Evolutionary conservation across 1,140 invertebrate genomes (phyloP), one percentile per base, ranked within the genome.

Genomic region (Drosophila auraria): DNA sequence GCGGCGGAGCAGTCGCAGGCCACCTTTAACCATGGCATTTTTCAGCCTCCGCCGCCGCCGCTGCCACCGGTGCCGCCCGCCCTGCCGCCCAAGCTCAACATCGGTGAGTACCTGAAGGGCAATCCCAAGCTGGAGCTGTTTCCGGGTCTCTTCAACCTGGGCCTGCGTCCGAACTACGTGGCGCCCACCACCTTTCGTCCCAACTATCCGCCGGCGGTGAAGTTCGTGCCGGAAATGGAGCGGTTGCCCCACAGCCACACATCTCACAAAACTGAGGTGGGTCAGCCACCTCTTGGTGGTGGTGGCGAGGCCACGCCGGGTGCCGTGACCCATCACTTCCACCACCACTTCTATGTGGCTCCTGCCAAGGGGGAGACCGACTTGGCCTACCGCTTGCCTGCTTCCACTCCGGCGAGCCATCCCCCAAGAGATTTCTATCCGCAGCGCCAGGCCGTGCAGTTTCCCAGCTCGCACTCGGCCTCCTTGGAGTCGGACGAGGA

Each of bases 311-410:
- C 17, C 15, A 25, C 44, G 12, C 23, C 54, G 3, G 65, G 65
- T 8, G 72, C 65, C 1, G 78, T 92, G 3, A 92, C 91, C 2
- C 91, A 93, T 73, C 93, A 93, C 49, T 87, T 93, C 36, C 93
- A 93, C 70, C 93, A 93, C 78, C 93, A 93, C 54, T 93, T 93
- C 72, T 93, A 93, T 81, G 87, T 93, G 87, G 72, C 80, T 0
- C 58, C 87, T 0, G 65, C 54, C 11, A 65, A 45, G 5, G 56
- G 42, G 25, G 63, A 75, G 4, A 36, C 70, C 0, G 72, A 84
- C 9, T 33, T 64, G 15, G 54, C 23, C 17, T 81, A 65, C 33
- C 59, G 64, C 9, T 56, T 54, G 4, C 27, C 63, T 3, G 15
- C 33, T 0, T 5, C 70, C 25, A 77, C 76, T 2, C 60, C 33